These are phyloP conservation scores for Melitaea cinxia DNA, from an alignment of 1,140 invertebrate genomes.

Conservation along the genomic window DNA sequence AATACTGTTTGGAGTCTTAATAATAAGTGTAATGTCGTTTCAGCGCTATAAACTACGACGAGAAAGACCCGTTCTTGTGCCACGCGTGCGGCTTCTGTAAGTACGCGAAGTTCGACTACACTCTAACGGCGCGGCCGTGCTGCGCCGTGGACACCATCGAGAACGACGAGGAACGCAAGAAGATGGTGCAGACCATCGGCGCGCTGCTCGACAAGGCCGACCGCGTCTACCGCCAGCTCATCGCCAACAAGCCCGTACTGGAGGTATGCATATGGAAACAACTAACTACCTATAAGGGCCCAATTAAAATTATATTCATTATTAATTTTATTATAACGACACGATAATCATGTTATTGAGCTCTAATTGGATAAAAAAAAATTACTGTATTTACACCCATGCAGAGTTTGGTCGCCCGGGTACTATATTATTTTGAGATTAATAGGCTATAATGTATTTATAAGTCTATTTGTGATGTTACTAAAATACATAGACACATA, in stretches of 20 bases:
- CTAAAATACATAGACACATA: no score
- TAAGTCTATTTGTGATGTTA: no score
- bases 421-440: no score
- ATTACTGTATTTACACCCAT: no score
- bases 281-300: no score
- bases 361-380: no score
- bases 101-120: constrained; percentile 99
- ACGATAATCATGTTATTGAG: no score
- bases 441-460: no score
- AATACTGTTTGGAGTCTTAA: not conserved
- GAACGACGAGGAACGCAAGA: constrained; percentile 97
- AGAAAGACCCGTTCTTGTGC: constrained; percentile 99
- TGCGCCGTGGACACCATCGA: constrained; percentile 98
- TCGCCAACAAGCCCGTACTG: constrained; percentile 93
- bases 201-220: constrained; percentile 96
- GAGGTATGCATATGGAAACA: constrained; percentile 84
- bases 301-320: no score
- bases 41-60: constrained; percentile 98
- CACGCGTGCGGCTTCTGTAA: constrained; percentile 99
- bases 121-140: constrained; percentile 93
- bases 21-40: constrained; percentile 2
- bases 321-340: no score
- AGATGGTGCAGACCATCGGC: constrained; percentile 96
- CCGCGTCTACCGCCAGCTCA: constrained; percentile 94
- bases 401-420: no score